These are phyloP conservation scores for Hyposoter dolosus DNA, from an alignment of 2,888 invertebrate species.

Conservation along the genomic window DNA sequence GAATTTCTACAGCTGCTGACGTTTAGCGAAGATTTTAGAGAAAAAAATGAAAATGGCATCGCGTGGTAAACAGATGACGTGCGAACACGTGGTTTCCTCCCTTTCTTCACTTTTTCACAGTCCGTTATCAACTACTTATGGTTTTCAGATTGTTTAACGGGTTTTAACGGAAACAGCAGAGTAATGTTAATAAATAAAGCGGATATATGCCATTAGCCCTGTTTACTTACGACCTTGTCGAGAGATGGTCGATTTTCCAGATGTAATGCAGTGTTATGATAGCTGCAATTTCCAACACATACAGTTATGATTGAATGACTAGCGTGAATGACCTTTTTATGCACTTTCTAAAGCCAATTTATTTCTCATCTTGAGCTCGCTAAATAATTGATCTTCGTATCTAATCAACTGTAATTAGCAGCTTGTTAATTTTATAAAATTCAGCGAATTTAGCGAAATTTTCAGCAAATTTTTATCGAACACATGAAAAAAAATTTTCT, in stretches of 20 bases:
- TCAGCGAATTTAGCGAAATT: too few relatives aligned
- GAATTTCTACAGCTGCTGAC: constrained; percentile 27
- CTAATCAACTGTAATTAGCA: background rate
- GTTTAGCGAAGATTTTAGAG: constrained; percentile 12
- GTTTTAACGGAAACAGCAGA: background rate
- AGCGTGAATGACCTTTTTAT: background rate
- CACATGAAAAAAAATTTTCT: too few relatives aligned
- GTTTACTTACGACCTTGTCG: constrained; percentile 8
- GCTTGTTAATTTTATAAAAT: background rate
- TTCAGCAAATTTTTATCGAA: too few relatives aligned
- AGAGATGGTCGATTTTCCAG: background rate
- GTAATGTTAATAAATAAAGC: background rate
- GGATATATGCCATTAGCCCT: background rate
- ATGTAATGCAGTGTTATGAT: background rate
- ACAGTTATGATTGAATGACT: constrained; percentile 11
- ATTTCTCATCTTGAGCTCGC: background rate
- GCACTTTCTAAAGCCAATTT: background rate
- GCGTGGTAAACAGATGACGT: constrained; percentile 41
- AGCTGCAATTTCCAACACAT: background rate
- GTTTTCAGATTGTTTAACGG: constrained; percentile 15
- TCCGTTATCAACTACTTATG: constrained; percentile 50
- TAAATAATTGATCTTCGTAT: background rate
- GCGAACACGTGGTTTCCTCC: background rate
- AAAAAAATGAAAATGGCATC: constrained; percentile 24
- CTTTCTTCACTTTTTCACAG: constrained; percentile 18